Evolutionary conservation across 1,140 invertebrate genomes (phyloP).

Genomic region (Rhopalosiphum maidis): DNA sequence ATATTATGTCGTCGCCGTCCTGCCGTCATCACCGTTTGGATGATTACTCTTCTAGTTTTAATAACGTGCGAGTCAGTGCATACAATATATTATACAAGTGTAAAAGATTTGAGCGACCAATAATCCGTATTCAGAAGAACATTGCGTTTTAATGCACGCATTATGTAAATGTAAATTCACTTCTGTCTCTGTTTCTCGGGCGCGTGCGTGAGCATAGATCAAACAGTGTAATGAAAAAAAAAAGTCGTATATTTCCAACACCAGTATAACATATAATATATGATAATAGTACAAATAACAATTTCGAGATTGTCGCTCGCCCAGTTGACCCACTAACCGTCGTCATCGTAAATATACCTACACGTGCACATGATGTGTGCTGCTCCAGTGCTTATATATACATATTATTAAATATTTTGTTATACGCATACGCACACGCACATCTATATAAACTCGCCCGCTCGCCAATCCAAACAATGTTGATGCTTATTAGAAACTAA

Average conservation of each 20-base stretch:
- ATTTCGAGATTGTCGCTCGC: conserved; percentile 34
- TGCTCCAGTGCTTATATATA: not conserved
- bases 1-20: not conserved
- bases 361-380: not conserved
- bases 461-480: conserved; percentile 39
- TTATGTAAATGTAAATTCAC: conserved; percentile 3
- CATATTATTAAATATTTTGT: not conserved
- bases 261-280: not conserved
- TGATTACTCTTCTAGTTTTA: not conserved
- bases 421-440: not conserved
- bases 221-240: not conserved
- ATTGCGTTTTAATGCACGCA: not conserved
- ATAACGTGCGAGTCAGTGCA: not conserved
- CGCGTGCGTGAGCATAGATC: conserved; percentile 14
- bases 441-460: not conserved
- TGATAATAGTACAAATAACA: conserved; percentile 23
- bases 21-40: no score
- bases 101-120: not conserved
- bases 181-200: not conserved
- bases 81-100: not conserved
- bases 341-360: not conserved
- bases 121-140: not conserved
- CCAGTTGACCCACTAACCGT: conserved; percentile 34
- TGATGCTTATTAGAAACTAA: conserved; percentile 35
- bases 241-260: not conserved